phyloP scores from a whole-genome alignment of 2,888 invertebrate species.

The Metallyticus violacea region DNA sequence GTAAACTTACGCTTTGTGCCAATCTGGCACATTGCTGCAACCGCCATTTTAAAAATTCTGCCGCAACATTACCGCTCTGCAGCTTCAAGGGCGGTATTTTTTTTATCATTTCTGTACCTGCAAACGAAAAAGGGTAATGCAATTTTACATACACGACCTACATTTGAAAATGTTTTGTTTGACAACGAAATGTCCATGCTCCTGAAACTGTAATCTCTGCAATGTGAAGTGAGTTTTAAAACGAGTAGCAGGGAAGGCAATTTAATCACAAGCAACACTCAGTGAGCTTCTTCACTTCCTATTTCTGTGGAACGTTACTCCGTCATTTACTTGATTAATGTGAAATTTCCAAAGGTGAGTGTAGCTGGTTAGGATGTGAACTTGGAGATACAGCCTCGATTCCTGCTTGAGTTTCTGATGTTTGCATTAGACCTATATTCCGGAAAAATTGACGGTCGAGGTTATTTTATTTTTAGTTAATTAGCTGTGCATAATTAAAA shows the following conservation, averaged over 20 bases:
- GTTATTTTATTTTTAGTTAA: too few species aligned
- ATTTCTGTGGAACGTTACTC: too few species aligned
- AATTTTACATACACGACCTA: neutral
- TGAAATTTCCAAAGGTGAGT: too few species aligned
- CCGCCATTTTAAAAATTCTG: neutral
- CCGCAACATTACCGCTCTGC: neutral
- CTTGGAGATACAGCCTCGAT: too few species aligned
- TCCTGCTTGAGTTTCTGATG: too few species aligned
- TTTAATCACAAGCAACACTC: neutral
- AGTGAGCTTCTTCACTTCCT: neutral
- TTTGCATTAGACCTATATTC: too few species aligned
- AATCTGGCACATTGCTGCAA: neutral
- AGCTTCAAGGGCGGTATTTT: neutral
- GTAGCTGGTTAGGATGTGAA: too few species aligned
- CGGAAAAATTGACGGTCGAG: too few species aligned
- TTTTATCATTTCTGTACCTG: neutral
- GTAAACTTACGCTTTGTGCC: neutral
- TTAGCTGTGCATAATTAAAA: too few species aligned
- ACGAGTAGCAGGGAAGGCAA: neutral
- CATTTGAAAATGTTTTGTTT: neutral
- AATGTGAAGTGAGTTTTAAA: neutral
- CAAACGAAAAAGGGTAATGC: neutral
- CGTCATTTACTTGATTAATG: too few species aligned
- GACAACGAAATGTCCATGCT: neutral
- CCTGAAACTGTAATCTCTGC: neutral